These are phyloP conservation scores for Ranitomeya imitator DNA, from an alignment of 2,113 vertebrate species.

Conservation along the genomic window DNA sequence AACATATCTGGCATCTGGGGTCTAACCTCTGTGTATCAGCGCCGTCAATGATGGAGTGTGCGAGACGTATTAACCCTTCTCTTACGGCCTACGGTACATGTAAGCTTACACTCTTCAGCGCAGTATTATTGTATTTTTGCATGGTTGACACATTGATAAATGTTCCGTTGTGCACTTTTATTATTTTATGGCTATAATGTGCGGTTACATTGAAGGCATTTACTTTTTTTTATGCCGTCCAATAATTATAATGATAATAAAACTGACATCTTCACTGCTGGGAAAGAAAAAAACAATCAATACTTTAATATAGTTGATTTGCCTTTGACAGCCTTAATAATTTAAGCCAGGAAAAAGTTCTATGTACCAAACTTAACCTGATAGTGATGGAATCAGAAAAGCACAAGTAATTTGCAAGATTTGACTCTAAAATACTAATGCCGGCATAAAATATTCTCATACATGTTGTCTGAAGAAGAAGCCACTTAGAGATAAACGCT, in stretches of 20 bases:
- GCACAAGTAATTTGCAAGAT: neutral
- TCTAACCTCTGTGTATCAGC: neutral
- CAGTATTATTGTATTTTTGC: neutral
- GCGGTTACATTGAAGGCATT: neutral
- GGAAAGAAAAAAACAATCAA: neutral
- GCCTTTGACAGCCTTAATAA: neutral
- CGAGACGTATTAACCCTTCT: neutral
- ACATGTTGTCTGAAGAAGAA: neutral
- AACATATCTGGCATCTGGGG: neutral
- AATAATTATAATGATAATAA: neutral
- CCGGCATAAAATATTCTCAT: slow-evolving; percentile 27
- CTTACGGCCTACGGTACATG: neutral
- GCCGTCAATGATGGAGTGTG: too few species aligned
- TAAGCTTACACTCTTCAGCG: neutral
- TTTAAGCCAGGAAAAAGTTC: neutral
- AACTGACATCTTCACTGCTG: neutral
- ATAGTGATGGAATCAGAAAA: neutral
- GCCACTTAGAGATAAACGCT: slow-evolving; percentile 23
- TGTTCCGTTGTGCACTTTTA: neutral
- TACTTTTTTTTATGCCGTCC: neutral
- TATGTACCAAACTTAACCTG: neutral
- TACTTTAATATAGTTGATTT: neutral
- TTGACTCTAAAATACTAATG: slow-evolving; percentile 8
- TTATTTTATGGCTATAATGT: neutral
- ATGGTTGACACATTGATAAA: neutral